phyloP scores from a whole-genome alignment of 2,113 vertebrate species.

The Tachysurus fulvidraco region DNA sequence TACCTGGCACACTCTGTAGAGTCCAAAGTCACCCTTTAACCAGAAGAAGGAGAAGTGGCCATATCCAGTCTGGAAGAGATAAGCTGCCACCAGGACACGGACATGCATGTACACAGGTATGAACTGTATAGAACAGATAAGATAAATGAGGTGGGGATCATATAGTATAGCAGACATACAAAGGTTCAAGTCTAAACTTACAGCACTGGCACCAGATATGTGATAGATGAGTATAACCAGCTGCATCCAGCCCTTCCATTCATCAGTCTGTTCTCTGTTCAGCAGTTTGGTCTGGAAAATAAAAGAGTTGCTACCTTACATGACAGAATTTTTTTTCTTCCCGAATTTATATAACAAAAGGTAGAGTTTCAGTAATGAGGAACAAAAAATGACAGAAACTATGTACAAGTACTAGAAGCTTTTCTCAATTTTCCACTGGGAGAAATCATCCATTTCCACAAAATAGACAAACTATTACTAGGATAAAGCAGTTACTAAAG shows the following conservation, averaged over 20 bases:
- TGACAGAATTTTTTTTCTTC: neutral
- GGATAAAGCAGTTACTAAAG: neutral
- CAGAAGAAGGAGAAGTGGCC: slow-evolving; percentile 99
- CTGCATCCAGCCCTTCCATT: slow-evolving; percentile 99
- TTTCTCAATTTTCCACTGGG: neutral
- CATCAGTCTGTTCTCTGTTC: slow-evolving; percentile 97
- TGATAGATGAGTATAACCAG: slow-evolving; percentile 98
- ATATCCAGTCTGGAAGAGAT: slow-evolving; percentile 97
- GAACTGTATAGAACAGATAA: slow-evolving; percentile 77
- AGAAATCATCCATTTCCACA: neutral
- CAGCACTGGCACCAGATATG: slow-evolving; percentile 95
- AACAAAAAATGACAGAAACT: neutral
- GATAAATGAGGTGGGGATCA: neutral
- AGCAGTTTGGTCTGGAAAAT: slow-evolving; percentile 86
- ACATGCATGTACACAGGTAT: slow-evolving; percentile 98
- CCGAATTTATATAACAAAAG: neutral
- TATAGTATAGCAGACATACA: neutral
- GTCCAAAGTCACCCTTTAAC: slow-evolving; percentile 95
- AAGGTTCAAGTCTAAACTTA: slow-evolving; percentile 71
- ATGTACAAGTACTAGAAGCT: neutral
- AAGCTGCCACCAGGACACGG: slow-evolving; percentile 93
- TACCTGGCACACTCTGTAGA: slow-evolving; percentile 97
- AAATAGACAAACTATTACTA: neutral
- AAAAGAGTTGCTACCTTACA: neutral
- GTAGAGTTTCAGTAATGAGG: neutral